Percentiles rank a stretch among this genome's conserved stretches.
Conservation (phyloP, 2,797 vertebrate species). For the Cercopithecus petaurista region DNA sequence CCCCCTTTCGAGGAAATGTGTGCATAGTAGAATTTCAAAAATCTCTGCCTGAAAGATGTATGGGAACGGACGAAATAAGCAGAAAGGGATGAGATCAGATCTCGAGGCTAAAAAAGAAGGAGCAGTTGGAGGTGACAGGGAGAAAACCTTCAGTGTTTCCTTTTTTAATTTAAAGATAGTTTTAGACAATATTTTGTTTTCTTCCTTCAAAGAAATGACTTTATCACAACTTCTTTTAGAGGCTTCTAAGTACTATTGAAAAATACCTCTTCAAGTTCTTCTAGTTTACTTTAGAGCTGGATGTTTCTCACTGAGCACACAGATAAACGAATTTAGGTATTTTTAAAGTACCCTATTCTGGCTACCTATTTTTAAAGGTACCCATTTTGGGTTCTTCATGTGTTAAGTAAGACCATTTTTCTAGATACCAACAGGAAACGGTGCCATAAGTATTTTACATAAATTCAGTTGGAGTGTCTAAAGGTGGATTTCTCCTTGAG, state of each 20-base stretch:
- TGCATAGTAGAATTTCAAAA: neutral
- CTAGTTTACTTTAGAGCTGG: neutral
- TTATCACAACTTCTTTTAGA: neutral
- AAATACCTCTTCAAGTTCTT: neutral
- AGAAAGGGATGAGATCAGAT: neutral
- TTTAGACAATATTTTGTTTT: neutral
- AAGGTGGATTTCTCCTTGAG: neutral
- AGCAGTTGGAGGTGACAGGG: neutral
- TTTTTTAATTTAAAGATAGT: neutral
- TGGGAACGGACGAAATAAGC: neutral
- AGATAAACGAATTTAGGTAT: neutral
- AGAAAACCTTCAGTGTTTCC: neutral
- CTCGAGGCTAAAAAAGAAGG: neutral
- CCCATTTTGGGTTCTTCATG: neutral
- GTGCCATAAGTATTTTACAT: neutral
- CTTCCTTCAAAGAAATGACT: neutral
- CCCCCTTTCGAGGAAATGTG: neutral
- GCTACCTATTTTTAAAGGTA: neutral
- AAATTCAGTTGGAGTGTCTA: neutral
- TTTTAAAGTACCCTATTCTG: neutral
- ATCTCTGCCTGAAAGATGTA: neutral
- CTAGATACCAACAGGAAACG: neutral
- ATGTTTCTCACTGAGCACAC: neutral
- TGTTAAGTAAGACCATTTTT: neutral
- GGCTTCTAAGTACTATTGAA: neutral